Conservation (phyloP, 2,113 vertebrate genomes). For the Carlito syrichta region DNA sequence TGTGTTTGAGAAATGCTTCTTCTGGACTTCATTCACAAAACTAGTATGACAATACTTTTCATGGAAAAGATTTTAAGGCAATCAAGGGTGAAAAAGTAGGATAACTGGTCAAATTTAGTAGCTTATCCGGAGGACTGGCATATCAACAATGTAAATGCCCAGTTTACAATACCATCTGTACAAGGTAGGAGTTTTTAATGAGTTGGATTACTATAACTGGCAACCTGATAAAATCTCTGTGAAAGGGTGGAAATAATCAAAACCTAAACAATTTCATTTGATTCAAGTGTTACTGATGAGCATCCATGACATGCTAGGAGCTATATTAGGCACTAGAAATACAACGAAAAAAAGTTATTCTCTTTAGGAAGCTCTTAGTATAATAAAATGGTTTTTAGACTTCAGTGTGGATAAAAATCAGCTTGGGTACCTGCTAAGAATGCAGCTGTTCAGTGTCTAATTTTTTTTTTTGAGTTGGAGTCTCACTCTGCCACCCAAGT, state of each 20-base stretch:
- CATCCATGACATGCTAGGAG: background rate
- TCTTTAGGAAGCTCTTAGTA: background rate
- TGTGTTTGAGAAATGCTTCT: background rate
- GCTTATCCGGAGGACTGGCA: background rate
- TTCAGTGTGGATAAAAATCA: background rate
- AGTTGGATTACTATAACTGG: background rate
- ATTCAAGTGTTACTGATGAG: background rate
- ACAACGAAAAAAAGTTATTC: background rate
- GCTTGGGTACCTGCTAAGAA: background rate
- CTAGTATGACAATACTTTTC: background rate
- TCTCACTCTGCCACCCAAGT: no score
- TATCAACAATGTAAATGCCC: background rate
- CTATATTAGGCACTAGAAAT: background rate
- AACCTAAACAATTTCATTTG: background rate
- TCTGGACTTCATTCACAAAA: background rate
- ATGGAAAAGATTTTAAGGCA: background rate
- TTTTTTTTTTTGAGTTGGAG: no score
- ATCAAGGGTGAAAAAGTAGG: conserved; percentile 34
- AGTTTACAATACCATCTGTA: background rate
- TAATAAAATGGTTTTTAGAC: background rate
- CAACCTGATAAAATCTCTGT: conserved; percentile 2
- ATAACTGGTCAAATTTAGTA: conserved; percentile 35
- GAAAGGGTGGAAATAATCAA: background rate
- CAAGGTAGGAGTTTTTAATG: conserved; percentile 4
- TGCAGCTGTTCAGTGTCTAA: no score